phyloP scores from a whole-genome alignment of 2,888 invertebrate genomes.

The Archaeoteleia sp. region DNA sequence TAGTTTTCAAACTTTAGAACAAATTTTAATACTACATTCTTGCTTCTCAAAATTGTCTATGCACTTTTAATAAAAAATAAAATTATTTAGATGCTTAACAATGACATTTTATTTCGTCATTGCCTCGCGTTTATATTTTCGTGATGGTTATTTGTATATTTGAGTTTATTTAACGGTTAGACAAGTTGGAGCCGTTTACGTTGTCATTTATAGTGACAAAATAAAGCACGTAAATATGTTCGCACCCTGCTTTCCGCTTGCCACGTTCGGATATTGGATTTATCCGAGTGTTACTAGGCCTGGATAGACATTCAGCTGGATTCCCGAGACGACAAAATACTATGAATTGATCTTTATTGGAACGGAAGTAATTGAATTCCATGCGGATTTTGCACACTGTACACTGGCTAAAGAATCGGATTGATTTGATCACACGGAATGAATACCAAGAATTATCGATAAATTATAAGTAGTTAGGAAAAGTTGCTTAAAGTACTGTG shows the following conservation, averaged over 20 bases:
- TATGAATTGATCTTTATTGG: constrained; percentile 41
- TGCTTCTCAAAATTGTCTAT: no score
- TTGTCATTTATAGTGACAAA: constrained; percentile 24
- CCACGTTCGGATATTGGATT: constrained; percentile 30
- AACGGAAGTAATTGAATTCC: constrained; percentile 37
- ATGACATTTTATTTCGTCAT: neutral
- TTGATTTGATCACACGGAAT: constrained; percentile 20
- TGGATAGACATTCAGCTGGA: constrained; percentile 31
- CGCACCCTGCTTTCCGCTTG: constrained; percentile 22
- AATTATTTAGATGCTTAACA: neutral
- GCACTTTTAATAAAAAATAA: constrained; percentile 2
- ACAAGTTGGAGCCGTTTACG: constrained; percentile 18
- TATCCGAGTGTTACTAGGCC: constrained; percentile 37
- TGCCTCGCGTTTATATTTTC: neutral
- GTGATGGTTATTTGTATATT: constrained; percentile 8
- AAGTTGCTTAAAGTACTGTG: constrained; percentile 4
- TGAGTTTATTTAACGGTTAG: constrained; percentile 4
- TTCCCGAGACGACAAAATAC: constrained; percentile 43
- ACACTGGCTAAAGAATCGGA: constrained; percentile 24
- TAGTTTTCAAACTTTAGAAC: constrained; percentile 3
- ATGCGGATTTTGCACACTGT: constrained; percentile 27
- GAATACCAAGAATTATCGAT: constrained; percentile 25
- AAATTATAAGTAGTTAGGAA: constrained; percentile 21
- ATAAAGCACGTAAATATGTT: constrained; percentile 30
- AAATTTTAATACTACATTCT: constrained; percentile 3